phyloP scores from a whole-genome alignment of 2,888 invertebrate species.

The Quadroppia sp. region DNA sequence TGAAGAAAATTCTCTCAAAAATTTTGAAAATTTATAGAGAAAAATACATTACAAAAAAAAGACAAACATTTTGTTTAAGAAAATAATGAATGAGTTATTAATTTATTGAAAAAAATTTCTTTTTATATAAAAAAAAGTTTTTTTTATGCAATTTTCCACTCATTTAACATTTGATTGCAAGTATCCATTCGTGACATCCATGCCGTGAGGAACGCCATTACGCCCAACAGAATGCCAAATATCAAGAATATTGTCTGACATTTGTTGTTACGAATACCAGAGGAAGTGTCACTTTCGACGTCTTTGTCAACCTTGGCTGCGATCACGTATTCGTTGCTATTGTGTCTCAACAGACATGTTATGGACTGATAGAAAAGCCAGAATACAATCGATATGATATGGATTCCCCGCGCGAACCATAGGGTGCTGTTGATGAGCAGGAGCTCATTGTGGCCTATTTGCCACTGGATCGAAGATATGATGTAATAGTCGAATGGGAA shows the following conservation, averaged over 20 bases:
- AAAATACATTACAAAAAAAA: too few relatives aligned
- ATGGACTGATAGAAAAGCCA: slow-evolving; percentile 17
- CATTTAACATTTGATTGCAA: slow-evolving; percentile 19
- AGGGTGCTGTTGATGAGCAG: neutral
- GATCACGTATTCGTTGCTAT: neutral
- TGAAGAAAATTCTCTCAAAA: too few relatives aligned
- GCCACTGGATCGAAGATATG: slow-evolving; percentile 22
- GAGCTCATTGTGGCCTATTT: neutral
- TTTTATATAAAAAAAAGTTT: too few relatives aligned
- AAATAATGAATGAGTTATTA: too few relatives aligned
- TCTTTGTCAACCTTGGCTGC: slow-evolving; percentile 3
- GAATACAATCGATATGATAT: slow-evolving; percentile 31
- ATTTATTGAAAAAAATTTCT: too few relatives aligned
- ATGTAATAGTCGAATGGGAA: slow-evolving; percentile 34
- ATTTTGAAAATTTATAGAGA: too few relatives aligned
- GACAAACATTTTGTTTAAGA: too few relatives aligned
- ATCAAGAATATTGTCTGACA: neutral
- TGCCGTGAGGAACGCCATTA: neutral
- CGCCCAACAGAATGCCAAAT: neutral
- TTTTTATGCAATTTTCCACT: slow-evolving; percentile 7
- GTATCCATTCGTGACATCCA: slow-evolving; percentile 2
- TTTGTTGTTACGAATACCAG: neutral
- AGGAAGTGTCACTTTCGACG: slow-evolving; percentile 4
- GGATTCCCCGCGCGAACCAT: slow-evolving; percentile 1
- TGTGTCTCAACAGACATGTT: neutral